These are phyloP conservation scores for Drosophila kurseongensis DNA, from an alignment of 1,140 invertebrate genomes.

Conservation along the genomic window DNA sequence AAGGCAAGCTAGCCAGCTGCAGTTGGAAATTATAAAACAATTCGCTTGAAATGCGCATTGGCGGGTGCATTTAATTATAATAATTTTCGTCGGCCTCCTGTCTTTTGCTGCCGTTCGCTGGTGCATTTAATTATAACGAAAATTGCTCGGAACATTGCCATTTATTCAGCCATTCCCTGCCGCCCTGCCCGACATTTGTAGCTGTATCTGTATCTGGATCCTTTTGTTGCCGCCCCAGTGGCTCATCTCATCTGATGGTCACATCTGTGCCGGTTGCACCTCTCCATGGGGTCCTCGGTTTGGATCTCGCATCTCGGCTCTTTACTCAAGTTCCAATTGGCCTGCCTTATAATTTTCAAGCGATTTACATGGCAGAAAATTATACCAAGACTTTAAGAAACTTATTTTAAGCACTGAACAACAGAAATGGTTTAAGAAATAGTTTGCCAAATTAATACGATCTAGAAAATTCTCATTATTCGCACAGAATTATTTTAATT, in stretches of 20 bases:
- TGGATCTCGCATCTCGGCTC: conserved; percentile 6
- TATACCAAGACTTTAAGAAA: conserved; percentile 23
- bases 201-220: conserved; percentile 26
- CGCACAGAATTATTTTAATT: too few species aligned
- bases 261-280: conserved; percentile 42
- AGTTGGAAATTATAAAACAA: conserved; percentile 78
- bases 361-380: conserved; percentile 65
- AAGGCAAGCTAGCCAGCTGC: conserved; percentile 57
- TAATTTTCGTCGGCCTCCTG: conserved; percentile 64
- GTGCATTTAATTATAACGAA: conserved; percentile 81
- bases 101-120: conserved; percentile 27
- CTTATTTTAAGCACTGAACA: conserved; percentile 17
- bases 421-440: conserved; percentile 10
- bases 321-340: conserved; percentile 56
- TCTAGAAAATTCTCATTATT: neutral
- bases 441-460: conserved; percentile 11
- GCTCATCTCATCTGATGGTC: conserved; percentile 29
- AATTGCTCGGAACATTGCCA: conserved; percentile 60
- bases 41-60: conserved; percentile 76
- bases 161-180: conserved; percentile 13
- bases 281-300: conserved; percentile 40
- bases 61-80: conserved; percentile 83
- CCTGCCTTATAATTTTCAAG: conserved; percentile 65
- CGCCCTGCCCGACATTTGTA: neutral
- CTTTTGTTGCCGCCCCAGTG: conserved; percentile 27